Conservation (phyloP, 2,113 vertebrate species). For the Cervus canadensis region DNA sequence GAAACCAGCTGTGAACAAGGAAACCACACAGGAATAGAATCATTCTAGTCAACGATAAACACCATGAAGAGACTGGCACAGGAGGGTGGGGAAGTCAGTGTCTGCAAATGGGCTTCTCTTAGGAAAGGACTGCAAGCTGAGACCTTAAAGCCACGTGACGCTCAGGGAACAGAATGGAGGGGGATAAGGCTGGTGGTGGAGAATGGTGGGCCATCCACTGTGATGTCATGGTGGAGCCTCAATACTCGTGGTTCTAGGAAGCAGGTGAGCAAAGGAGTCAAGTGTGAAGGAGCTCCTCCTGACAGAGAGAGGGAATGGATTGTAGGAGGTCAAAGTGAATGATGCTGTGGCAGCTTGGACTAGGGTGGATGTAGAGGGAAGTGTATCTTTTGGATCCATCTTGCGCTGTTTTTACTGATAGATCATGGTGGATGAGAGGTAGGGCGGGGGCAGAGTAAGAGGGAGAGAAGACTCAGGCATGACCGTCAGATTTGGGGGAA, state of each 20-base stretch:
- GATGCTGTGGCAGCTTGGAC: not conserved
- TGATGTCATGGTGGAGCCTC: not conserved
- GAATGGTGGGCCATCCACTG: rapidly evolving
- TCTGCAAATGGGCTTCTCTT: not conserved
- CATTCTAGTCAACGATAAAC: not conserved
- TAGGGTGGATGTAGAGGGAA: not conserved
- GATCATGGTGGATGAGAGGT: not conserved
- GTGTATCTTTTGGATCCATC: not conserved
- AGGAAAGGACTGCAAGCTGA: not conserved
- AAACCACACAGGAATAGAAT: not conserved
- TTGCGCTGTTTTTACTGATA: not conserved
- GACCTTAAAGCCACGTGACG: not conserved
- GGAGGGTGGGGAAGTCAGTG: not conserved
- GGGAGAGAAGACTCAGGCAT: not conserved
- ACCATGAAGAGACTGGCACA: not conserved
- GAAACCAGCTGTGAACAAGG: not conserved
- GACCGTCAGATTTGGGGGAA: not conserved
- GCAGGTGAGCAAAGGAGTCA: not conserved
- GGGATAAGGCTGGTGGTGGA: not conserved
- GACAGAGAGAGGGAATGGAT: not conserved
- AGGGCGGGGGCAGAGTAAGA: not conserved
- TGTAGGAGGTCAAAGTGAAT: not conserved
- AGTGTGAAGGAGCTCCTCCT: not conserved
- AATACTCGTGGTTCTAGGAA: rapidly evolving
- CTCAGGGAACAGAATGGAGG: not conserved